Evolutionary conservation across 2,888 invertebrate species (phyloP), one percentile per base, ranked within the genome.

Genomic region (Endomychus coccineus): DNA sequence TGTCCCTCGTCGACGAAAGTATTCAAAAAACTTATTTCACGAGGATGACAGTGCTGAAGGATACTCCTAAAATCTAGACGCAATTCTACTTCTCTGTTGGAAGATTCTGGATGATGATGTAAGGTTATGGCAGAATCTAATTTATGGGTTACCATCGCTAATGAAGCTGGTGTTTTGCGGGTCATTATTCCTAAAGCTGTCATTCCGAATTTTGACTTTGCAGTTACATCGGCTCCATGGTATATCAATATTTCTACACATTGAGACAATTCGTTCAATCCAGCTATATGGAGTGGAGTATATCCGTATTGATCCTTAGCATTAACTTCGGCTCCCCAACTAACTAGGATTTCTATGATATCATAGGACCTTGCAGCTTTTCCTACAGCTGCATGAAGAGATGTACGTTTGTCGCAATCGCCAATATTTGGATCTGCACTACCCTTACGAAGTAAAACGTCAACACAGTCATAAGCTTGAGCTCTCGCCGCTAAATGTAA

Each of bases 1-100:
- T 89, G 89, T 0, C 89, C 88, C 62, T 88, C 88, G 49, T 87
- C 86, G 1, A 90, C 85, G 47, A 89, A 85, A 0, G 86, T 87
- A 49, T 88, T 87, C 42, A 90, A 68, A 56, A 88, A 87, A 51
- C 85, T 83, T 36, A 88, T 87, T 64, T 90, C 89, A 3, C 86
- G 75, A 2, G 84, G 83, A 51, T 85, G 83, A 49, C 84, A 83
- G 59, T 87, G 84, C 55, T 87, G 86, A 24, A 88, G 61, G 38
- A 89, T 75, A 52, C 83, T 83, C 49, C 87, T 77, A 61, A 88
- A 88, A 62, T 88, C 87, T 37, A 88, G 69, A 56, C 86, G 78
- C 39, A 88, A 66, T 61, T 87, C 86, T 13, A 86, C 83, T 62
- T 88, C 87, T 27, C 85, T 74, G 51, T 80, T 83, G 3, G 83